Evolutionary conservation across 2,113 vertebrate species (phyloP).

Genomic region (Lamprologus ornatipinnis): DNA sequence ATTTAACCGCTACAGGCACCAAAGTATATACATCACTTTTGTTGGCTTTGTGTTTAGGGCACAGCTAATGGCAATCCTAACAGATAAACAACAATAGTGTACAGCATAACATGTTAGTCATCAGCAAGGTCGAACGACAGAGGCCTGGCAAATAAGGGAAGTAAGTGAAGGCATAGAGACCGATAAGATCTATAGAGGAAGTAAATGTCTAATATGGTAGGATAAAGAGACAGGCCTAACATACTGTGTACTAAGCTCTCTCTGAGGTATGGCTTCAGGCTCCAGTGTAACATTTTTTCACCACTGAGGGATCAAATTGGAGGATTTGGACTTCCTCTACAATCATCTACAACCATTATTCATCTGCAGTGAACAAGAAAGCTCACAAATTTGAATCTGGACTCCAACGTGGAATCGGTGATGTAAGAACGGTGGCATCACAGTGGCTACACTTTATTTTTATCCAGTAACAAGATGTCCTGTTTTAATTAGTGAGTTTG

Average conservation of each 20-base stretch:
- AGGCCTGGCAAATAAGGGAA: neutral
- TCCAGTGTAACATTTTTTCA: neutral
- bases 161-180: neutral
- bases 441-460: neutral
- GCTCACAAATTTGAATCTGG: neutral
- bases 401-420: neutral
- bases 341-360: neutral
- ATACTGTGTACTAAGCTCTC: rapidly evolving
- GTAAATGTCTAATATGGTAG: neutral
- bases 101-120: neutral
- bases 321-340: neutral
- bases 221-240: rapidly evolving
- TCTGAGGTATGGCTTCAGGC: neutral
- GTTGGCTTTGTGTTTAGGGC: neutral
- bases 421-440: neutral
- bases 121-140: neutral
- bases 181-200: neutral
- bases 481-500: neutral
- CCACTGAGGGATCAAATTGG: neutral
- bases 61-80: neutral
- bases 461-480: neutral
- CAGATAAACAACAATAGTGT: neutral
- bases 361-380: neutral
- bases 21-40: neutral
- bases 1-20: neutral